A percentile compares a stretch with the other conserved stretches of the same genome.
These are phyloP conservation scores for Istiophorus platypterus DNA, from an alignment of 2,113 vertebrate genomes.

Conservation along the genomic window DNA sequence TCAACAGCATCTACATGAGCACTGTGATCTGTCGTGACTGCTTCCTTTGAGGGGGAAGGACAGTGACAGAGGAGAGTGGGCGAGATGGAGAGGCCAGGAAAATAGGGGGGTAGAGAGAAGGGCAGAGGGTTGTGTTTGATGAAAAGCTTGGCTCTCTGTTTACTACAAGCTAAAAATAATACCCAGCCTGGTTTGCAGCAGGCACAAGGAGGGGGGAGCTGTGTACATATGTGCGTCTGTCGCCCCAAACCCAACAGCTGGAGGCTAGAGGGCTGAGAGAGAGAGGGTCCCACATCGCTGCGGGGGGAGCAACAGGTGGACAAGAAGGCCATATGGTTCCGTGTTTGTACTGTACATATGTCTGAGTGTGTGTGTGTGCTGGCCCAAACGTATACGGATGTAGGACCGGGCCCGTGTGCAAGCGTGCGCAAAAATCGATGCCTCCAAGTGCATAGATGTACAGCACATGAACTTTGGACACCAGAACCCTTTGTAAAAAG, in stretches of 20 bases:
- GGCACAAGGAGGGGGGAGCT: neutral
- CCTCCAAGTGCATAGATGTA: conserved; percentile 24
- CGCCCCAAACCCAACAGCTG: conserved; percentile 68
- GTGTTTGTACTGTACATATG: conserved; percentile 61
- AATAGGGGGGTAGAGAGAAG: conserved; percentile 14
- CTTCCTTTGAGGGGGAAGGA: conserved; percentile 53
- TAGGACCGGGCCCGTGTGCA: neutral
- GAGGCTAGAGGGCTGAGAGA: conserved; percentile 43
- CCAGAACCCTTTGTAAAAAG: conserved; percentile 33
- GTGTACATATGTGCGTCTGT: conserved; percentile 59
- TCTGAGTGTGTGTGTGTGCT: conserved; percentile 33
- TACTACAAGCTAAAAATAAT: conserved; percentile 83
- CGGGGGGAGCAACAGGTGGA: conserved; percentile 71
- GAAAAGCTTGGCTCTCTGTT: conserved; percentile 69
- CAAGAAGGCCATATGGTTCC: conserved; percentile 31
- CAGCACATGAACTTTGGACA: conserved; percentile 12
- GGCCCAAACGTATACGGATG: neutral
- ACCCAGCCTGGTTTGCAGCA: conserved; percentile 54
- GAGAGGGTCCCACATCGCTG: conserved; percentile 42
- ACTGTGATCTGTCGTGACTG: conserved; percentile 64
- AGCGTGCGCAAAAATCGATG: conserved; percentile 29
- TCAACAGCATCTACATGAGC: conserved; percentile 64
- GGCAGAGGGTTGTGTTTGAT: conserved; percentile 53
- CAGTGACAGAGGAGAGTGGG: conserved; percentile 20
- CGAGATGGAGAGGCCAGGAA: conserved; percentile 27